These are phyloP conservation scores for Danaus plexippus DNA, from an alignment of 1,140 invertebrate genomes.

Conservation along the genomic window DNA sequence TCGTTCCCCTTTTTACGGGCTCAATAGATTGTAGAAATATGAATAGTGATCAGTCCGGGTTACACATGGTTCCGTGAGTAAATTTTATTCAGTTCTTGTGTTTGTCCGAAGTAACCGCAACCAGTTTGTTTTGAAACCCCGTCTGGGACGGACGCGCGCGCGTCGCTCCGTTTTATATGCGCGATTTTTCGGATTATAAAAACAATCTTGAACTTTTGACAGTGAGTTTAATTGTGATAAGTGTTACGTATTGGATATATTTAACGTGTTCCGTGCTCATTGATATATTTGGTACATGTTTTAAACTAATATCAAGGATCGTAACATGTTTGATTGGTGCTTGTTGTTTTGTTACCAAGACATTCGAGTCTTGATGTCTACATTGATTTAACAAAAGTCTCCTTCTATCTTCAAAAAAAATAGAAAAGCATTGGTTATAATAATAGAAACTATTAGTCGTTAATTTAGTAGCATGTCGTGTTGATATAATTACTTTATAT, in stretches of 20 bases:
- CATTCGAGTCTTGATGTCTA: conserved; percentile 44
- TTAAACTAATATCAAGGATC: conserved; percentile 40
- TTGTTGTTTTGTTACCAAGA: conserved; percentile 64
- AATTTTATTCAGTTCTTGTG: conserved; percentile 44
- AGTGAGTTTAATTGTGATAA: conserved; percentile 46
- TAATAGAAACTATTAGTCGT: no score
- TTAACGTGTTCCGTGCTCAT: conserved; percentile 35
- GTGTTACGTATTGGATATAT: conserved; percentile 30
- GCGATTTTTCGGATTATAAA: conserved; percentile 35
- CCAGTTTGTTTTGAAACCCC: conserved; percentile 48
- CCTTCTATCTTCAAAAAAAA: conserved; percentile 7
- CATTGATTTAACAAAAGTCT: conserved; percentile 10
- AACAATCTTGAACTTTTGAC: conserved; percentile 40
- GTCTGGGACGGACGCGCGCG: conserved; percentile 38
- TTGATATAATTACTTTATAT: background rate
- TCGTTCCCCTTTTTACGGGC: conserved; percentile 26
- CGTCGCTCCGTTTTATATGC: conserved; percentile 21
- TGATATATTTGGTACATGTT: conserved; percentile 48
- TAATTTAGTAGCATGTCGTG: background rate
- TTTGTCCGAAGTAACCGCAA: conserved; percentile 23
- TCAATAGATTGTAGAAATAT: conserved; percentile 41
- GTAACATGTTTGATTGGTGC: conserved; percentile 60
- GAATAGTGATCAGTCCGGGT: conserved; percentile 41
- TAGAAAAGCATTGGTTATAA: background rate
- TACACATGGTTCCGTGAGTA: conserved; percentile 53